phyloP scores from a whole-genome alignment of 2,888 invertebrate genomes.

The Scaptomyza cyrtandrae region DNA sequence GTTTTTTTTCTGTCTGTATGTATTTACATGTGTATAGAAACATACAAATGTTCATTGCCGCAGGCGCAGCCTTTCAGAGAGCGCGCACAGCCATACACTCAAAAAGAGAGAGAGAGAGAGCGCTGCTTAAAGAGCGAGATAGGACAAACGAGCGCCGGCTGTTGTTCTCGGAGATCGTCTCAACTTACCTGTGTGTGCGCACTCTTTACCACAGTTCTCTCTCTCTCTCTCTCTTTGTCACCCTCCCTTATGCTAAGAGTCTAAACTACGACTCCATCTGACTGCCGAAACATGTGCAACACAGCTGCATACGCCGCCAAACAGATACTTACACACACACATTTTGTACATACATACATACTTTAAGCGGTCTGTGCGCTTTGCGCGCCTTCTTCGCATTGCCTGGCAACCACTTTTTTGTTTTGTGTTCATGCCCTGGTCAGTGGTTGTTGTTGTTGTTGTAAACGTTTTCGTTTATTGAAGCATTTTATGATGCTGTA shows the following conservation, averaged over 20 bases:
- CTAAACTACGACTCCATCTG: constrained; percentile 32
- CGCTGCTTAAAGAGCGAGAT: background rate
- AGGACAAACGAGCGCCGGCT: constrained; percentile 46
- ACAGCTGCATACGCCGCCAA: constrained; percentile 67
- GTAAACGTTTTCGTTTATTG: constrained; percentile 74
- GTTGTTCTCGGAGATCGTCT: constrained; percentile 37
- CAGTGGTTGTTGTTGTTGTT: constrained; percentile 52
- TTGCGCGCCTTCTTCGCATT: constrained; percentile 54
- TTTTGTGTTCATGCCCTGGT: constrained; percentile 37
- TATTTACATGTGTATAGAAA: constrained; percentile 13
- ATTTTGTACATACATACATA: background rate
- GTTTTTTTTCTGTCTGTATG: constrained; percentile 24
- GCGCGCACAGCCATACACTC: constrained; percentile 13
- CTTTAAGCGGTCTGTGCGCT: constrained; percentile 51
- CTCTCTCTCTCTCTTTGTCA: constrained; percentile 2
- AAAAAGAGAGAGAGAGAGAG: constrained; percentile 2
- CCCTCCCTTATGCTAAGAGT: constrained; percentile 19
- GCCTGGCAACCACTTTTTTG: constrained; percentile 70
- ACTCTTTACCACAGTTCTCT: background rate
- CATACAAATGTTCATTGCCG: constrained; percentile 33
- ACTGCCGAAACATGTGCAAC: constrained; percentile 71
- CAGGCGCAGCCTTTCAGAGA: constrained; percentile 51
- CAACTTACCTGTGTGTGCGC: constrained; percentile 45
- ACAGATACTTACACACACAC: constrained; percentile 14
- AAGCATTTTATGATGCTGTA: constrained; percentile 75